These are phyloP conservation scores for Columba janthina DNA, from an alignment of 2,113 vertebrate species.

Conservation along the genomic window DNA sequence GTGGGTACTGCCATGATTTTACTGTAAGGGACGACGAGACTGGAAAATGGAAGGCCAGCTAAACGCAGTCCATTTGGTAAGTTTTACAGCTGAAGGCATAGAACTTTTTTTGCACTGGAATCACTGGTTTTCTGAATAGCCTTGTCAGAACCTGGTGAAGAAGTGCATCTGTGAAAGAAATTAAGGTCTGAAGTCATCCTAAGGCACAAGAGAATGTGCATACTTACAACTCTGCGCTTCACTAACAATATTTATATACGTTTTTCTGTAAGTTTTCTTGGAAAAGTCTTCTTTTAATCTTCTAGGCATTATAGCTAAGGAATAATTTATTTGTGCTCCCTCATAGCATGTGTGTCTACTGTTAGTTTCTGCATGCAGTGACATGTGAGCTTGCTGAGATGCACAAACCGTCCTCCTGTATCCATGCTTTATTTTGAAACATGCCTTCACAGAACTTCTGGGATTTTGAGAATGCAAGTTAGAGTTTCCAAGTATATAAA, in stretches of 20 bases:
- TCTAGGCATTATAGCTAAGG: background rate
- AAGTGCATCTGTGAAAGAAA: background rate
- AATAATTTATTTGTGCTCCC: background rate
- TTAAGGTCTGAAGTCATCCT: background rate
- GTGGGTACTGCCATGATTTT: background rate
- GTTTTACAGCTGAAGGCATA: background rate
- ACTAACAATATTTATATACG: background rate
- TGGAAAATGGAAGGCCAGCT: background rate
- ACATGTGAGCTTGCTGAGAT: background rate
- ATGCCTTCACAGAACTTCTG: background rate
- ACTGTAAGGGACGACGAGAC: background rate
- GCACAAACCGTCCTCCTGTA: background rate
- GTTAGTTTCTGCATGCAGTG: background rate
- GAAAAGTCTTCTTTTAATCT: background rate
- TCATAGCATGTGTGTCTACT: background rate
- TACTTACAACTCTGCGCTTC: background rate
- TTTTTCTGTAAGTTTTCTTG: background rate
- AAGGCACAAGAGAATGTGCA: background rate
- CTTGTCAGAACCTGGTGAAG: conserved; percentile 10
- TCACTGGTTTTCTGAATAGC: background rate
- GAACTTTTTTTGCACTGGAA: background rate
- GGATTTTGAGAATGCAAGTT: background rate
- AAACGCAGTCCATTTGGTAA: background rate
- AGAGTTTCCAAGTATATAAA: background rate
- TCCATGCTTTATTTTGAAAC: background rate